These are phyloP conservation scores for Amphiprion ocellaris DNA, from an alignment of 2,113 vertebrate species.

Conservation along the genomic window DNA sequence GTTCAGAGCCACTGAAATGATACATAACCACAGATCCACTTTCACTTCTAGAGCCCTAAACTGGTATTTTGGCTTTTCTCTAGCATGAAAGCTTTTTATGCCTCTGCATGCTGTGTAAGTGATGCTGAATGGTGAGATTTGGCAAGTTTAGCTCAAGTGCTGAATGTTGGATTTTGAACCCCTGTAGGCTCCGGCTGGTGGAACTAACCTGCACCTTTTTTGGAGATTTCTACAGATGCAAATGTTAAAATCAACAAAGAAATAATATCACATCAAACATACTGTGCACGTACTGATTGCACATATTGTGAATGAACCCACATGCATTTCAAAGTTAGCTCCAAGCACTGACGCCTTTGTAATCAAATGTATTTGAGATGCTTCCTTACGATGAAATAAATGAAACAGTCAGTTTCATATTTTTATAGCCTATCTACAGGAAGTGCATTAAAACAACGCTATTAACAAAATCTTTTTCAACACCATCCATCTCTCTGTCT, in stretches of 20 bases:
- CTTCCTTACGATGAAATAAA: neutral
- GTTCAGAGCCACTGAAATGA: slow-evolving; percentile 4
- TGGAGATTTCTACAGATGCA: neutral
- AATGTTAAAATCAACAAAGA: neutral
- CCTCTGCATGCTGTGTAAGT: slow-evolving; percentile 1
- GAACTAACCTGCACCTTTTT: neutral
- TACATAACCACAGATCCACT: slow-evolving; percentile 1
- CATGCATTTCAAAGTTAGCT: neutral
- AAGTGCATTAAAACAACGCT: slow-evolving; percentile 14
- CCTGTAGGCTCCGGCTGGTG: neutral
- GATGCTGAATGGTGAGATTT: slow-evolving; percentile 14
- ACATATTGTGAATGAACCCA: too few species aligned
- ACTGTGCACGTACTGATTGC: too few species aligned
- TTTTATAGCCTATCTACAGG: neutral
- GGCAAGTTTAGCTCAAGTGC: neutral
- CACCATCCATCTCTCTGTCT: slow-evolving; percentile 36
- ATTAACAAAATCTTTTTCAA: slow-evolving; percentile 6
- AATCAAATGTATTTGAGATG: neutral
- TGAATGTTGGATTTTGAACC: slow-evolving; percentile 4
- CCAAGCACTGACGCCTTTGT: neutral
- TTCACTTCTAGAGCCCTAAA: neutral
- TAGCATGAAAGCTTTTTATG: neutral
- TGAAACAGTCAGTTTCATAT: neutral
- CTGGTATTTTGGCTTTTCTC: slow-evolving; percentile 7
- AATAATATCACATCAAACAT: too few species aligned